Conservation (phyloP, 2,113 vertebrate species). For the Tachysurus vachellii region DNA sequence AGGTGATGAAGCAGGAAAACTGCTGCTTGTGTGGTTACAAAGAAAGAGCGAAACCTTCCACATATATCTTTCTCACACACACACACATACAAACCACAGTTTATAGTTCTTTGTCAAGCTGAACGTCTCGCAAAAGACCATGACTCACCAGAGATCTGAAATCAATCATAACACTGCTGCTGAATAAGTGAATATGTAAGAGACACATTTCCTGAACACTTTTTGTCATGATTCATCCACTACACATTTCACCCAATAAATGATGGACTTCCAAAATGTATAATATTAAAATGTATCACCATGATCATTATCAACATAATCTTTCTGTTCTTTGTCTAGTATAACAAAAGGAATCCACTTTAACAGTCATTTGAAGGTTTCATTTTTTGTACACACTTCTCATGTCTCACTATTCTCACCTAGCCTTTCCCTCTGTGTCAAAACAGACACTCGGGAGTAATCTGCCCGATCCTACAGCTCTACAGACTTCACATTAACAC, state of each 20-base stretch:
- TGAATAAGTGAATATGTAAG: neutral
- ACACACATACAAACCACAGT: neutral
- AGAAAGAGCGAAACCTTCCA: neutral
- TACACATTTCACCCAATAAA: neutral
- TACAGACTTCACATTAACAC: neutral
- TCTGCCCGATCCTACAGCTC: neutral
- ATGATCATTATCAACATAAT: too few species aligned
- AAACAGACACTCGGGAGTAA: neutral
- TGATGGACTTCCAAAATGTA: neutral
- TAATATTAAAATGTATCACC: neutral
- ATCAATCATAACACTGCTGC: neutral
- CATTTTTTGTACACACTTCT: neutral
- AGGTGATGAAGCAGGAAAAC: conserved; percentile 37
- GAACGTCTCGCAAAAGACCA: neutral
- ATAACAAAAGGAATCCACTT: neutral
- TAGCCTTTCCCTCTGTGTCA: neutral
- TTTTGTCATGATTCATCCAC: neutral
- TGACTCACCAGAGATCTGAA: conserved; percentile 17
- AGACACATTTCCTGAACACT: neutral
- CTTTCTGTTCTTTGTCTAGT: neutral
- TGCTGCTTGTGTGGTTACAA: conserved; percentile 5
- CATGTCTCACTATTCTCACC: neutral
- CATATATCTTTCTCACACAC: neutral
- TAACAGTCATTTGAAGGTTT: neutral
- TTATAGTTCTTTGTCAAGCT: conserved; percentile 1